Conservation (phyloP, 2,888 invertebrate genomes). For the Panopea generosa region DNA sequence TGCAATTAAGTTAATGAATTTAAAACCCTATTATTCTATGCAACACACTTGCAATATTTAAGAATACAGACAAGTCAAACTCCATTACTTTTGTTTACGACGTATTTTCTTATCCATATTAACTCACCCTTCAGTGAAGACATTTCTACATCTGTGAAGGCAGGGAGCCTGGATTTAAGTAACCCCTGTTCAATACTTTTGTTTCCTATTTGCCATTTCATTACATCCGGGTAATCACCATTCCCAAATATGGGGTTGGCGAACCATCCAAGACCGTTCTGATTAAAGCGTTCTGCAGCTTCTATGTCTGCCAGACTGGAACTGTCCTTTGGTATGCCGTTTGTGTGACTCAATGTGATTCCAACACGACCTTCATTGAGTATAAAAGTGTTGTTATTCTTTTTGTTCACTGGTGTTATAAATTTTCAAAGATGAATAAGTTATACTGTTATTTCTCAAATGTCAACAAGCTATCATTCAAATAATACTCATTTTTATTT, state of each 20-base stretch:
- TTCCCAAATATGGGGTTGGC: conserved; percentile 76
- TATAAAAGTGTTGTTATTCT: too few species aligned
- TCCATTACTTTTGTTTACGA: too few species aligned
- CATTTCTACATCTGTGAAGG: conserved; percentile 80
- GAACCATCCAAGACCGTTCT: conserved; percentile 78
- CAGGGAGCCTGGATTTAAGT: conserved; percentile 73
- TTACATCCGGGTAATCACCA: conserved; percentile 86
- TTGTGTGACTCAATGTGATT: conserved; percentile 68
- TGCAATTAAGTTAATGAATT: too few species aligned
- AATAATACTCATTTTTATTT: too few species aligned
- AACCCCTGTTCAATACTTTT: conserved; percentile 68
- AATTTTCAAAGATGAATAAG: too few species aligned
- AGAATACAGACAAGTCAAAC: too few species aligned
- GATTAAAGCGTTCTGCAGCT: conserved; percentile 67
- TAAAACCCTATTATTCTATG: too few species aligned
- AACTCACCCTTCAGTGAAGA: conserved; percentile 74
- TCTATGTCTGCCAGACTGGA: conserved; percentile 58
- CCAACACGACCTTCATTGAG: conserved; percentile 66
- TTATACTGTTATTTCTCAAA: too few species aligned
- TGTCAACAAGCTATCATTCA: too few species aligned
- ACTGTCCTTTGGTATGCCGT: conserved; percentile 60
- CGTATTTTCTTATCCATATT: too few species aligned
- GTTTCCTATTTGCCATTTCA: conserved; percentile 69
- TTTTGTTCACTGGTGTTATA: too few species aligned
- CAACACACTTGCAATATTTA: too few species aligned